phyloP scores from a whole-genome alignment of 2,888 invertebrate genomes.

The Smittia sp. region DNA sequence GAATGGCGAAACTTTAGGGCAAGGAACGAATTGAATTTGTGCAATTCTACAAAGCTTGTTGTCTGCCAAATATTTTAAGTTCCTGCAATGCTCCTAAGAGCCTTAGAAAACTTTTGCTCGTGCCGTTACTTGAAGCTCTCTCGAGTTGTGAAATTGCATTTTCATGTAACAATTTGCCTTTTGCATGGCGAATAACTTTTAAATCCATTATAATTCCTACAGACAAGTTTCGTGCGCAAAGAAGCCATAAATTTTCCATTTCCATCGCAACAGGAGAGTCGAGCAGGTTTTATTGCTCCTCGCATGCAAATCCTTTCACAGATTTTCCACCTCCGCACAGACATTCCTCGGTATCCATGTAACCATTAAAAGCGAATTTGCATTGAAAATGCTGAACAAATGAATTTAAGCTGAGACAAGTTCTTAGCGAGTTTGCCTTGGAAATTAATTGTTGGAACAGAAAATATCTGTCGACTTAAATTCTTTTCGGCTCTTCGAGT shows the following conservation, averaged over 20 bases:
- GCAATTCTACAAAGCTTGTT: too few relatives aligned
- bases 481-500: too few relatives aligned
- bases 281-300: neutral
- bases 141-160: neutral
- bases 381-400: too few relatives aligned
- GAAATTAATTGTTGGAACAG: too few relatives aligned
- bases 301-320: neutral
- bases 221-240: neutral
- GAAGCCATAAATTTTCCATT: neutral
- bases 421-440: too few relatives aligned
- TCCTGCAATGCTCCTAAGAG: neutral
- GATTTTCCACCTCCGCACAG: neutral
- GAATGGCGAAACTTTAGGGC: too few relatives aligned
- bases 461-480: too few relatives aligned
- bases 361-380: neutral
- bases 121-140: neutral
- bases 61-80: neutral
- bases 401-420: too few relatives aligned
- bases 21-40: too few relatives aligned
- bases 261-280: constrained; percentile 3
- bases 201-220: neutral
- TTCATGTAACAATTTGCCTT: neutral
- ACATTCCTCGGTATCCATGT: neutral
- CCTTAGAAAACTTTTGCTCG: neutral
- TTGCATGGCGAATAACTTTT: neutral